Base-by-base conservation (phyloP, 2,113 vertebrate genomes). In the Rhinopomastus cyanomelas region DNA sequence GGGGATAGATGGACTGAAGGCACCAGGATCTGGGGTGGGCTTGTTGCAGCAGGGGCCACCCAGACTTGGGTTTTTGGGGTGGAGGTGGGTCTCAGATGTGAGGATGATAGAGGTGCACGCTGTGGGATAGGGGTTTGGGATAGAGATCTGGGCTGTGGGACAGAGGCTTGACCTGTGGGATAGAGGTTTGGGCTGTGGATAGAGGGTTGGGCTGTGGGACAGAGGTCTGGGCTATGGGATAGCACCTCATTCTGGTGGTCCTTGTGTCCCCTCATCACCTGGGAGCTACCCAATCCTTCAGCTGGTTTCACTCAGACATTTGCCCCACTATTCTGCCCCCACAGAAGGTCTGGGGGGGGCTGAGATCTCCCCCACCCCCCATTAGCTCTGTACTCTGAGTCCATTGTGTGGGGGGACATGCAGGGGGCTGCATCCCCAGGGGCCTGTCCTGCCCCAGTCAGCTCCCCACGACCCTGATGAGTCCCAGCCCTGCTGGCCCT, bases 401-500 rank as follows among this genome's bases (percentile, higher is more conserved):
- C 80, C 14, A 34, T 68, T n/a, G 80, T 81, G 69, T 32, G 7
- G 7, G 56, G 60, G 89, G 77, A 65, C 12, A 57, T 20, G 15
- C 3, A 42, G 49, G 21, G 60, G 79, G 74, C 59, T 6, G 16
- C 30, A 61, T 30, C 79, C 19, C 39, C 1, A 11, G 16, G 36
- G 12, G 12, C 8, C 69, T 27, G 51, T 30, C 67, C 77, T 46
- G 61, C 81, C 53, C 60, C 56, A 2, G 0, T 0, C 18, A 15
- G 18, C 6, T 16, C 3, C 75, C 25, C 18, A 15, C 22, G 79
- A 9, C 52, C 7, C 9, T 16, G n/a, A 12, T 4, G 44, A 27
- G 29, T 7, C n/a, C 2, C 18, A 32, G 26, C n/a, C 66, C 81
- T 2, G 7, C 67, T 44, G 67, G 30, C 49, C 48, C 37, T 6